phyloP scores from a whole-genome alignment of 1,140 invertebrate genomes.

The Drosophila persimilis region DNA sequence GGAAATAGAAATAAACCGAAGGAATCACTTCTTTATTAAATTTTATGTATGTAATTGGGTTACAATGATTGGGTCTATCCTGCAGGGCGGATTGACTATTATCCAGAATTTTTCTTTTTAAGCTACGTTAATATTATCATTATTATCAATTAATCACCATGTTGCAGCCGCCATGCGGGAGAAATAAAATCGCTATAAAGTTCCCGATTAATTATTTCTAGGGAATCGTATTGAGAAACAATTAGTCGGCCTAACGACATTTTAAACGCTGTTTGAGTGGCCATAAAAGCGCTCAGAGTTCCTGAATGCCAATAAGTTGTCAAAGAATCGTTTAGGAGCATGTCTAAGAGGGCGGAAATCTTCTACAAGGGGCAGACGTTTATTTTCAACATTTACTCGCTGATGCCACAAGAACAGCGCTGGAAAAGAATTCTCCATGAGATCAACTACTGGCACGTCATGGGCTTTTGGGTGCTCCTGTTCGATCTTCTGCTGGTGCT shows the following conservation, averaged over 20 bases:
- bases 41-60: no score
- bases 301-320: neutral
- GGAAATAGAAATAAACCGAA: no score
- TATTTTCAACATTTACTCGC: conserved; percentile 32
- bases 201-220: neutral
- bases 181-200: no score
- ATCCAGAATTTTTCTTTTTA: no score
- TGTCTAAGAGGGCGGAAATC: conserved; percentile 13
- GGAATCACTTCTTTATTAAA: no score
- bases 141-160: no score
- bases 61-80: no score
- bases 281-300: conserved; percentile 33
- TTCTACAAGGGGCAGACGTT: conserved; percentile 45
- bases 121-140: no score
- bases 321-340: neutral
- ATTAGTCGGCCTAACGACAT: conserved; percentile 23
- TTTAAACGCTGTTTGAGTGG: conserved; percentile 7
- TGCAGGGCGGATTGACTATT: no score
- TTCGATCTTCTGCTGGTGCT: conserved; percentile 58
- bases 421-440: conserved; percentile 18
- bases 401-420: conserved; percentile 39
- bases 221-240: neutral
- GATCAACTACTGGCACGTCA: conserved; percentile 43
- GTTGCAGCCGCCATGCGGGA: no score
- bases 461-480: conserved; percentile 52